Evolutionary conservation across 2,888 invertebrate species (phyloP).

Genomic region (Escarpia spicata): DNA sequence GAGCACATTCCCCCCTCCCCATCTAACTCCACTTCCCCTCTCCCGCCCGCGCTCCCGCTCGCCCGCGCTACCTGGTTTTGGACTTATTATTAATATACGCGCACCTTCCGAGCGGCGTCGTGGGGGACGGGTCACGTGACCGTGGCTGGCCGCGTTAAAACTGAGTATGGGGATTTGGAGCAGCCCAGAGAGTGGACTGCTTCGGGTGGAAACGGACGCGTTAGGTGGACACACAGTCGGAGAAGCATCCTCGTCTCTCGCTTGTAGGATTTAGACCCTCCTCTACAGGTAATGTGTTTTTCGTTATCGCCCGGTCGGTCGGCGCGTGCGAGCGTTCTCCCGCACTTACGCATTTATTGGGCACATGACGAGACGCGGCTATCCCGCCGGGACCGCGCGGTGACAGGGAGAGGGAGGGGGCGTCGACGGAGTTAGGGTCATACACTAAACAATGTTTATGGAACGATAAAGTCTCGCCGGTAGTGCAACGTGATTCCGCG

Average conservation of each 20-base stretch:
- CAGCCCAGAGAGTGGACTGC: not conserved
- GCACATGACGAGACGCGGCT: not conserved
- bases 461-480: not conserved
- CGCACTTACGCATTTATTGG: not conserved
- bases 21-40: not conserved
- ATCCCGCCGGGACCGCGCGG: not conserved
- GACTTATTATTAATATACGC: constrained; percentile 6
- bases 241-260: constrained; percentile 10
- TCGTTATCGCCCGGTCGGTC: not conserved
- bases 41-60: not conserved
- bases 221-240: not conserved
- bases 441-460: not conserved
- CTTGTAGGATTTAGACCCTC: constrained; percentile 10
- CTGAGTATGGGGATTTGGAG: not conserved
- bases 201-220: constrained; percentile 13
- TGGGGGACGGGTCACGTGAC: not conserved
- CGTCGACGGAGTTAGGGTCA: not conserved
- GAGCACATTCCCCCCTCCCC: not conserved
- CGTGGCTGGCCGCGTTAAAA: not conserved
- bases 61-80: not conserved
- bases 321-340: not conserved
- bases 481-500: not conserved
- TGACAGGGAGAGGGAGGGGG: not conserved
- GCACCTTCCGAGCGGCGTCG: not conserved
- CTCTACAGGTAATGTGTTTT: not conserved